Evolutionary conservation across 2,888 invertebrate genomes (phyloP), one percentile per base, ranked within the genome.

Genomic region (Oegoconia quadripuncta): DNA sequence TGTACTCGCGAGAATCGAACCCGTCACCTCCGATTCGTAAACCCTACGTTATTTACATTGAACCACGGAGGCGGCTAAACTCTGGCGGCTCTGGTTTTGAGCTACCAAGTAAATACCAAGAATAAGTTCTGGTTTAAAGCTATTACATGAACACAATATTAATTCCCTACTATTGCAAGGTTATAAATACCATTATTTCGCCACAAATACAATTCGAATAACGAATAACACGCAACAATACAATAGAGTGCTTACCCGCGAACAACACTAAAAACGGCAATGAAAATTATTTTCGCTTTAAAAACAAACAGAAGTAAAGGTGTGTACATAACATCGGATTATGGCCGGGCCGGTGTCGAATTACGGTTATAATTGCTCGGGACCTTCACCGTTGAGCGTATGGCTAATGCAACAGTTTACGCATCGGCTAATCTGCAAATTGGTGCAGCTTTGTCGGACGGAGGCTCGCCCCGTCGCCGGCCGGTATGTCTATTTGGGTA

Each of bases 341-440:
- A 57, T 52, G 48, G 35, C 34, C 34, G 33, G 37, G 43, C 42
- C 34, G 46, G 60, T 70, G 63, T 79, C 71, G 64, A 63, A 66
- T 79, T 79, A 78, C 76, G 50, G 48, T 54, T 64, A 72, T 78
- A 78, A 79, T 80, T 75, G 71, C 64, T 64, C 55, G 53, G n/a
- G 57, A 56, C 69, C 63, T 74, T 63, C 56, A 51, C 55, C 66
- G 60, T 56, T 57, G 63, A 62, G 55, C 64, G 73, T 66, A 62
- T 52, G 66, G 73, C 77, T 79, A 80, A 81, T 75, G 76, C 78
- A 77, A 76, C 78, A 72, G 70, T 82, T 84, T 74, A 84, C 79
- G 84, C 82, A 80, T 77, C 82, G 74, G 60, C 68, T 78, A 70
- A 75, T 79, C 73, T 76, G 74, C 78, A 83, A 84, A 86, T 86